Conservation (phyloP, 2,888 invertebrate species). For the Ormyrus labotus region DNA sequence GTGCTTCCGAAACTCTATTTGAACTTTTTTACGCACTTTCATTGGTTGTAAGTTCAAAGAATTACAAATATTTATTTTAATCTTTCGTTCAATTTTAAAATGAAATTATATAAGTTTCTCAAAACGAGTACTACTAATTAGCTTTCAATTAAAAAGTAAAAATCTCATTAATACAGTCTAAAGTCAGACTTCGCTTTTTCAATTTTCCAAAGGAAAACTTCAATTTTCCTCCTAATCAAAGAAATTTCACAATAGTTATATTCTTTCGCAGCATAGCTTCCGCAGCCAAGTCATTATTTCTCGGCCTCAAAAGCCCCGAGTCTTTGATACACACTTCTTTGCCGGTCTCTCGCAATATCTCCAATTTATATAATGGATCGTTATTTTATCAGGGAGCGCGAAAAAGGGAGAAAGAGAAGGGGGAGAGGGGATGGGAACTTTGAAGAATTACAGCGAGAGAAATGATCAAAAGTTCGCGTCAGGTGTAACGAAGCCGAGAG, state of each 20-base stretch:
- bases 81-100: too few relatives aligned
- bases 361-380: constrained; percentile 30
- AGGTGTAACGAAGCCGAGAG: constrained; percentile 20
- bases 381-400: constrained; percentile 9
- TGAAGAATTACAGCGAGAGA: constrained; percentile 20
- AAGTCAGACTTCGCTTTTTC: too few relatives aligned
- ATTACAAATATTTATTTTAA: too few relatives aligned
- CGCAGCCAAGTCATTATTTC: neutral
- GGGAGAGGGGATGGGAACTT: neutral
- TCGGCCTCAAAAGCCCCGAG: neutral
- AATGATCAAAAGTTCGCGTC: constrained; percentile 38
- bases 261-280: neutral
- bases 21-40: neutral
- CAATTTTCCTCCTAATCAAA: too few relatives aligned
- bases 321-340: constrained; percentile 14
- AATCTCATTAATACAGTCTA: too few relatives aligned
- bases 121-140: too few relatives aligned
- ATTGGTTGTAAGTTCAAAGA: neutral
- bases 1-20: constrained; percentile 4
- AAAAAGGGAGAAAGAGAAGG: neutral
- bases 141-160: too few relatives aligned
- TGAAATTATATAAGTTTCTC: too few relatives aligned
- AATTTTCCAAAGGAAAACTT: too few relatives aligned
- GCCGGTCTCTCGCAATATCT: neutral
- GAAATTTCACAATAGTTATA: neutral